Conservation (phyloP, 2,888 invertebrate species). For the Dorcus parallelipipedus region DNA sequence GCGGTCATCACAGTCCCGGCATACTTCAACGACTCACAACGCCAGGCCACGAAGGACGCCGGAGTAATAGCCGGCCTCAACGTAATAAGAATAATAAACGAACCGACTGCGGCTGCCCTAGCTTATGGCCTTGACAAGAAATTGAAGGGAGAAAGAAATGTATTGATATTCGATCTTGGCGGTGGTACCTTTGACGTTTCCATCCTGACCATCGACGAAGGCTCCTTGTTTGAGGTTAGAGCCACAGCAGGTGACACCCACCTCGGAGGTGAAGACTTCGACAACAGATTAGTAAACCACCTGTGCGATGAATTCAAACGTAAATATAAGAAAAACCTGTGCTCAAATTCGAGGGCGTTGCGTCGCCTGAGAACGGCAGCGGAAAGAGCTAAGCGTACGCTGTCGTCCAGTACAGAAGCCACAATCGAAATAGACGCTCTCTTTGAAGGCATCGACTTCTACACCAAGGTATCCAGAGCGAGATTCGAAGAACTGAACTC, state of each 20-base stretch:
- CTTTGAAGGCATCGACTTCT: constrained; percentile 70
- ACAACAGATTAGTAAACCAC: constrained; percentile 64
- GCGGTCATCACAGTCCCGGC: constrained; percentile 78
- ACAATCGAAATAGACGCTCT: constrained; percentile 73
- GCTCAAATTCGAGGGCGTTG: constrained; percentile 62
- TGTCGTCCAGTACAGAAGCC: constrained; percentile 75
- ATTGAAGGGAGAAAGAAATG: constrained; percentile 45
- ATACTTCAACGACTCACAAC: constrained; percentile 67
- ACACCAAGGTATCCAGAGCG: constrained; percentile 69
- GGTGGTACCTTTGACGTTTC: constrained; percentile 67
- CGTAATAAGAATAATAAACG: constrained; percentile 63
- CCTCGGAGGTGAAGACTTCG: constrained; percentile 48
- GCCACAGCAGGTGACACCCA: constrained; percentile 57
- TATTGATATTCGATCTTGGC: constrained; percentile 57
- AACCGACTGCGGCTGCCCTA: constrained; percentile 60
- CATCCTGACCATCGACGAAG: constrained; percentile 62
- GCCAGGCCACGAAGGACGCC: constrained; percentile 69
- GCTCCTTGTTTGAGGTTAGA: constrained; percentile 55
- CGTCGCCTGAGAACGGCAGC: constrained; percentile 71
- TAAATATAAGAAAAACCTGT: constrained; percentile 68
- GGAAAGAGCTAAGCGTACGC: constrained; percentile 72
- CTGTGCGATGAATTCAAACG: constrained; percentile 70
- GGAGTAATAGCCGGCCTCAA: constrained; percentile 65
- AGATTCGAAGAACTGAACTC: constrained; percentile 73
- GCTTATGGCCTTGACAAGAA: constrained; percentile 55